These are phyloP conservation scores for Caenorhabditis plicata DNA, from an alignment of 2,888 invertebrate genomes.

Conservation along the genomic window DNA sequence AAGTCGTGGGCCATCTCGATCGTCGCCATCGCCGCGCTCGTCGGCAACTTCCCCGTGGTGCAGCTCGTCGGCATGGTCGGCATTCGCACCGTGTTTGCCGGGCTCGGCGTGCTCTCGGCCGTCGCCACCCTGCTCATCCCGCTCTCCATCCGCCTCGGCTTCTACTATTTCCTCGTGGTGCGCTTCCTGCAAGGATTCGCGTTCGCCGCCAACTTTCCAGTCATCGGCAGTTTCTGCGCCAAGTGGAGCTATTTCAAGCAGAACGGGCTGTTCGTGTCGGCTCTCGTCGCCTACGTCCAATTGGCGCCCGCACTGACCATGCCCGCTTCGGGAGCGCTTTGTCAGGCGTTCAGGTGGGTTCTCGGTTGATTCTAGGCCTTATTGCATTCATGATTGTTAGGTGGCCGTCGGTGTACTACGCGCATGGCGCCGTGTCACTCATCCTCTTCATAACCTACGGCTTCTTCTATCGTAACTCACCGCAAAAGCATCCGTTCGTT, in stretches of 20 bases:
- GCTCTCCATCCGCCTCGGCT: conserved; percentile 55
- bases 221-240: conserved; percentile 62
- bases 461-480: conserved; percentile 60
- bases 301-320: conserved; percentile 59
- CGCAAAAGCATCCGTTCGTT: conserved; percentile 61
- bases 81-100: conserved; percentile 60
- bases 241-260: conserved; percentile 65
- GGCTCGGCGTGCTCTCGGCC: conserved; percentile 57
- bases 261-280: conserved; percentile 63
- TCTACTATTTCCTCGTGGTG: conserved; percentile 52
- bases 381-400: conserved; percentile 13
- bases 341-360: conserved; percentile 35
- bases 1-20: conserved; percentile 53
- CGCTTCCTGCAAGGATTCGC: conserved; percentile 61
- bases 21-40: conserved; percentile 58
- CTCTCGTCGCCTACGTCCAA: conserved; percentile 63
- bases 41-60: conserved; percentile 61
- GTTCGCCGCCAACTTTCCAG: conserved; percentile 64
- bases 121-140: conserved; percentile 56
- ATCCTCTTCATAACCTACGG: conserved; percentile 55
- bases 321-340: conserved; percentile 54
- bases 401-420: conserved; percentile 63
- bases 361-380: background rate
- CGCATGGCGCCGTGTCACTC: conserved; percentile 55
- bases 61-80: conserved; percentile 56